Base-by-base conservation (phyloP, 2,113 vertebrate species). In the Rhinolophus sinicus region DNA sequence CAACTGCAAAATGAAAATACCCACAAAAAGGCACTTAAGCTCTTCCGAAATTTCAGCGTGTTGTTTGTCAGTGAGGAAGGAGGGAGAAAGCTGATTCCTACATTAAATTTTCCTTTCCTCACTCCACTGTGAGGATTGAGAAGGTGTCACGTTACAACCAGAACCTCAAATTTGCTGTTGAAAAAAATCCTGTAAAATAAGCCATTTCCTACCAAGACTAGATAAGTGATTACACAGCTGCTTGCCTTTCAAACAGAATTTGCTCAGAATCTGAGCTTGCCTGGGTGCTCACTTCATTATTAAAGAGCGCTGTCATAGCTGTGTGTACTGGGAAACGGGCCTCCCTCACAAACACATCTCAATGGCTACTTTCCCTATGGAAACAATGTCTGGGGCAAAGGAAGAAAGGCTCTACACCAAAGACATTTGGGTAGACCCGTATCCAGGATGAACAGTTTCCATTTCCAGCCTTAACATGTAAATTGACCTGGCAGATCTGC, bases 131-230 rank as follows among this genome's bases (percentile, higher is more conserved):
- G 30, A 93, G 90, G 21, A 58, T n/a, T 6, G 33, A 62, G 60
- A 81, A 72, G 9, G 11, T 87, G 40, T 81, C 77, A 60, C 11
- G 8, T 84, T 76, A 92, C 70, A 70, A n/a, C 62, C 56, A 44
- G 30, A 33, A 90, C 35, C 38, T 95, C 9, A 65, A 85, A 94
- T n/a, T 33, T 93, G 22, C 24, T 95, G 93, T 86, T 69, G 84
- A 96, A 92, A 88, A 54, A 94, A 89, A 96, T 30, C 14, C 12
- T n/a, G 47, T 64, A 83, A 92, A 97, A 93, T 67, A 88, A 97
- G 56, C 33, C 38, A 65, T 75, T 95, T 97, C 35, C 73, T 97
- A 54, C 50, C 18, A 62, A 93, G 77, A 6, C 6, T 92, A 95
- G 94, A 83, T 86, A 90, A 95, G 26, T 28, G 67, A 80, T 47